Conservation (phyloP, 2,113 vertebrate genomes). For the Seriola rivoliana region DNA sequence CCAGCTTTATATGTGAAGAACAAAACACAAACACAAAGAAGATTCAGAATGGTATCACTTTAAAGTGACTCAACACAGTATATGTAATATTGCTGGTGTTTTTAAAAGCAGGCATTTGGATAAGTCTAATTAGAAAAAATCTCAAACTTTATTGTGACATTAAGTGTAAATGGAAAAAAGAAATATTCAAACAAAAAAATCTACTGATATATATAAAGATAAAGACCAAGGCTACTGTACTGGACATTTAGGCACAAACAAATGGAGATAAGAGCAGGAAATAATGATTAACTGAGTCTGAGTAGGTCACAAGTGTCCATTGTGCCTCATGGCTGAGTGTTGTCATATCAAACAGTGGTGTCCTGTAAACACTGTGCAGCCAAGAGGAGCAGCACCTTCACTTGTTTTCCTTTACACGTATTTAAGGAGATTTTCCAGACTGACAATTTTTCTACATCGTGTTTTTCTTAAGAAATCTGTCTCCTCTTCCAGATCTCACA, state of each 20-base stretch:
- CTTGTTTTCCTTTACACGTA: neutral
- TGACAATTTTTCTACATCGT: neutral
- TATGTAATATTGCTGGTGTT: neutral
- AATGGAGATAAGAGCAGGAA: conserved; percentile 41
- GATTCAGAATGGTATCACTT: neutral
- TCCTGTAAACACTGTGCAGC: conserved; percentile 63
- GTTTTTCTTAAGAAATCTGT: neutral
- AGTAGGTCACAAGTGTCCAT: conserved; percentile 40
- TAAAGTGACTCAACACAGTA: neutral
- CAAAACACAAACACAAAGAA: neutral
- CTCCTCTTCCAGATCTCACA: neutral
- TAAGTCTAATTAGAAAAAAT: neutral
- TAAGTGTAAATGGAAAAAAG: too few species aligned
- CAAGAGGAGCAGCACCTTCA: neutral
- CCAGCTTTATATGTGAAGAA: neutral
- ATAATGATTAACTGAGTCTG: conserved; percentile 43
- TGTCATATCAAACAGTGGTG: conserved; percentile 73
- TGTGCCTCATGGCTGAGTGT: conserved; percentile 53
- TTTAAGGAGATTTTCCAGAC: neutral
- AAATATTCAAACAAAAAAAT: too few species aligned
- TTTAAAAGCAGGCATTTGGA: neutral
- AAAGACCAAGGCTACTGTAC: too few species aligned
- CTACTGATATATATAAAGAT: too few species aligned
- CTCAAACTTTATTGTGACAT: neutral
- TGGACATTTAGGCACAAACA: neutral